Conservation (phyloP, 2,888 invertebrate genomes). For the Polia nebulosa region DNA sequence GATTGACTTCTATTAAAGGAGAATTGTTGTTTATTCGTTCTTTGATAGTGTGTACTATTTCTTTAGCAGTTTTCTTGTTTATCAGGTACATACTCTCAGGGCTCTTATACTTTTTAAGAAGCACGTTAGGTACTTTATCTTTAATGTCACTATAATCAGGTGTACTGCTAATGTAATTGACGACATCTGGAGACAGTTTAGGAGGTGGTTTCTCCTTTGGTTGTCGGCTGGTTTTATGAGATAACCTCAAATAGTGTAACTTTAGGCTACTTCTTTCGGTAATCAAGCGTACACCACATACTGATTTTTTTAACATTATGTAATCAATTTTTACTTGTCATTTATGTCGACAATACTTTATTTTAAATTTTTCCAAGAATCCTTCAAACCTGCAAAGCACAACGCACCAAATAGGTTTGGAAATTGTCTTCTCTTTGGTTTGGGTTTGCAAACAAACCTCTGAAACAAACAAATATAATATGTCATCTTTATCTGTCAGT, state of each 20-base stretch:
- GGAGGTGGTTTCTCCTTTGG: conserved; percentile 72
- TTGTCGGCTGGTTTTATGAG: conserved; percentile 75
- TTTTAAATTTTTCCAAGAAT: not conserved
- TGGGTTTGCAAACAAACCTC: too few relatives aligned
- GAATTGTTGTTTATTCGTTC: conserved; percentile 74
- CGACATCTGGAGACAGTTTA: conserved; percentile 79
- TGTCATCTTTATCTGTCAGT: too few relatives aligned
- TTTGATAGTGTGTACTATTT: conserved; percentile 80
- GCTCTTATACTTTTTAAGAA: conserved; percentile 83
- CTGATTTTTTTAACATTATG: conserved; percentile 58
- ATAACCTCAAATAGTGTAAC: conserved; percentile 71
- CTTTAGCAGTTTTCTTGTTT: conserved; percentile 81
- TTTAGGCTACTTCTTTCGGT: conserved; percentile 41
- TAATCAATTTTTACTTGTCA: not conserved
- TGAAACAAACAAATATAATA: too few relatives aligned
- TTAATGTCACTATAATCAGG: conserved; percentile 77
- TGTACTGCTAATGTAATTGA: conserved; percentile 79
- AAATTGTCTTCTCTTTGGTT: too few relatives aligned
- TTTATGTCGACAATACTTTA: not conserved
- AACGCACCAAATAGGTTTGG: too few relatives aligned
- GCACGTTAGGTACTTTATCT: conserved; percentile 79
- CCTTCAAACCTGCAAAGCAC: not conserved
- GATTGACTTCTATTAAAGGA: conserved; percentile 92
- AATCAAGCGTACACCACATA: conserved; percentile 15
- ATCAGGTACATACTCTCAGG: conserved; percentile 86